Base-by-base conservation (phyloP, 2,888 invertebrate species). In the Phasia obesa region DNA sequence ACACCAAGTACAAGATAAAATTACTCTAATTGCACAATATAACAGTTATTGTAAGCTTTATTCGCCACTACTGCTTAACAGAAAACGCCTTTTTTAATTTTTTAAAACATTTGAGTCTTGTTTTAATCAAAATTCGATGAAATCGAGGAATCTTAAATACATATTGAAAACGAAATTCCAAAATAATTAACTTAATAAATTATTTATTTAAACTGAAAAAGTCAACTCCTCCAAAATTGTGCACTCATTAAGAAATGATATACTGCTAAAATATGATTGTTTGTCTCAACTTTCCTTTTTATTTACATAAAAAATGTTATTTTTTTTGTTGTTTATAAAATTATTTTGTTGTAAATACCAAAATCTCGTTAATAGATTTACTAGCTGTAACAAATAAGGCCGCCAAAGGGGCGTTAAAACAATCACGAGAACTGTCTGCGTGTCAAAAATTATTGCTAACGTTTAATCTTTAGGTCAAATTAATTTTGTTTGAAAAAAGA, bases 371-470 rank as follows among this genome's bases (percentile, higher is more conserved):
- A 51, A 60, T 23, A 47, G n/a, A 23, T 38, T 78, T 60, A 74
- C 62, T 76, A 21, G 19, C 75, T 60, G 55, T 59, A 71, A 79
- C 75, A 27, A 71, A 83, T 80, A 67, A 71, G 53, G 67, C 71
- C 75, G 75, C 44, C 75, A 75, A 53, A 79, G 70, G 79, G 83
- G 83, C 79, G 83, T 83, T 57, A 76, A 83, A 70, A 75, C 53
- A 51, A 23, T 55, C 62, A 73, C 64, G 69, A 73, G 42, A 60
- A 57, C 64, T 77, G 81, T 21, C 76, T 64, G 38, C 73, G 57
- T 42, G 76, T 53, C 44, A 70, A 67, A 60, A 76, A 38, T 38
- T n/a, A n/a, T n/a, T n/a, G n/a, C n/a, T 60, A 59, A 47, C 60
- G 51, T 47, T 55, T 55, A 21, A 21, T 51, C 9, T 25, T 60